Base-by-base conservation (phyloP, 1,140 invertebrate genomes). In the Mizuhopecten yessoensis region DNA sequence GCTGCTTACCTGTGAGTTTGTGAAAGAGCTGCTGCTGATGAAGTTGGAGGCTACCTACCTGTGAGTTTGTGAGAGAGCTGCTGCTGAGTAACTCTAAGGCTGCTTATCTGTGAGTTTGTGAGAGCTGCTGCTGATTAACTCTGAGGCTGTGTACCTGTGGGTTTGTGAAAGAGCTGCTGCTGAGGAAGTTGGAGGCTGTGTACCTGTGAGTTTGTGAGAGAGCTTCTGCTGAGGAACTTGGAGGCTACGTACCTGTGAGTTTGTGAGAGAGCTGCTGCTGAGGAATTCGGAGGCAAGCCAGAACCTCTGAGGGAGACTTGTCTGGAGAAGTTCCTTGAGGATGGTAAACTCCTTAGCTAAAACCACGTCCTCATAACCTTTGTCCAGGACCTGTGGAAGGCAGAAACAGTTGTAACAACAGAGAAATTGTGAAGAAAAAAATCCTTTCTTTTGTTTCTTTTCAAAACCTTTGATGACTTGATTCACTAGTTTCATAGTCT, bases 1-100 rank as follows among this genome's bases (percentile, higher is more conserved):
- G 36, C 36, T 39, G 13, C 36, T 39, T 39, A 39, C 36, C 36
- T 39, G 5, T 39, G 36, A 39, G 36, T 39, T 39, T 39, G 36
- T 39, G 15, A 96, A 87, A 34, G 91, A 91, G 92, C 94, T 95
- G 10, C 94, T 95, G 29, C 90, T 91, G 13, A 96, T 93, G 88
- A 93, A 96, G 33, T 96, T 94, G 86, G 94, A 91, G 17, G 96
- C 95, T 39, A 20, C 91, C 90, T 90, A 96, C 95, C 95, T 95
- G 90, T 29, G 90, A 87, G 45, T 94, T 92, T 34, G 94, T 88
- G 13, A 96, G 88, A 34, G 91, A 91, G 92, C 94, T 95, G 11
- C 94, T 95, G 29, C 90, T 91, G 13, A 96, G 93, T 88, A 93
- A 96, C 34, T 96, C 95, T 87, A 94, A 91, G 15, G 96, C 95